These are phyloP conservation scores for Oncorhynchus kisutch DNA, from an alignment of 2,113 vertebrate species.

Conservation along the genomic window DNA sequence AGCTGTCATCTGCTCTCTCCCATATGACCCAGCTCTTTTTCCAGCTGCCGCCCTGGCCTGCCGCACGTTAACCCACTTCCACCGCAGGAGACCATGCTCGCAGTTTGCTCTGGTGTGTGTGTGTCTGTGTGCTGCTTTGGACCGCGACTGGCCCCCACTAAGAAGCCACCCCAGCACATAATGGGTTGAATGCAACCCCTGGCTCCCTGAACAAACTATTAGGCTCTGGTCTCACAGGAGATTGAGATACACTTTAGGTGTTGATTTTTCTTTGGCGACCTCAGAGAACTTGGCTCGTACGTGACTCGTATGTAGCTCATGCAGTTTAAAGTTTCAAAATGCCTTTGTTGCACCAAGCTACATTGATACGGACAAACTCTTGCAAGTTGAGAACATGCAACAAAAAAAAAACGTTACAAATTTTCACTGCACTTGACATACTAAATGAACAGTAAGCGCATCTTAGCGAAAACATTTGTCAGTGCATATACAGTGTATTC, in stretches of 20 bases:
- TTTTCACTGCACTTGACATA: too few species aligned
- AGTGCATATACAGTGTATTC: too few species aligned
- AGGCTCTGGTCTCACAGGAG: background rate
- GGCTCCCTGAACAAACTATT: background rate
- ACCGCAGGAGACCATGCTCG: background rate
- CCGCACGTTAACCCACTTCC: conserved; percentile 1
- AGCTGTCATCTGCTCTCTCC: conserved; percentile 71
- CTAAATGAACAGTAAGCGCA: too few species aligned
- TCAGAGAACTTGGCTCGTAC: background rate
- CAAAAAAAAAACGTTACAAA: too few species aligned
- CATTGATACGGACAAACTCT: too few species aligned
- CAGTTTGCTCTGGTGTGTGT: background rate
- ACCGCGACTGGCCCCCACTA: background rate
- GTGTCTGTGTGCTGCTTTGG: background rate
- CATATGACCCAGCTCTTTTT: conserved; percentile 58
- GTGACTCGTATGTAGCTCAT: background rate
- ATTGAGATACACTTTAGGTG: background rate
- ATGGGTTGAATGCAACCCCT: background rate
- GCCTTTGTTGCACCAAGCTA: too few species aligned
- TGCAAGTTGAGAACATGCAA: too few species aligned
- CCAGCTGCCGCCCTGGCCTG: conserved; percentile 53
- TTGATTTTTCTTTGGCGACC: background rate
- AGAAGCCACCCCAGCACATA: background rate
- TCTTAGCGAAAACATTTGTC: too few species aligned
- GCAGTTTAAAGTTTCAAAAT: background rate